Base-by-base conservation (phyloP, 2,888 invertebrate genomes). In the Cryptus viduatorius region DNA sequence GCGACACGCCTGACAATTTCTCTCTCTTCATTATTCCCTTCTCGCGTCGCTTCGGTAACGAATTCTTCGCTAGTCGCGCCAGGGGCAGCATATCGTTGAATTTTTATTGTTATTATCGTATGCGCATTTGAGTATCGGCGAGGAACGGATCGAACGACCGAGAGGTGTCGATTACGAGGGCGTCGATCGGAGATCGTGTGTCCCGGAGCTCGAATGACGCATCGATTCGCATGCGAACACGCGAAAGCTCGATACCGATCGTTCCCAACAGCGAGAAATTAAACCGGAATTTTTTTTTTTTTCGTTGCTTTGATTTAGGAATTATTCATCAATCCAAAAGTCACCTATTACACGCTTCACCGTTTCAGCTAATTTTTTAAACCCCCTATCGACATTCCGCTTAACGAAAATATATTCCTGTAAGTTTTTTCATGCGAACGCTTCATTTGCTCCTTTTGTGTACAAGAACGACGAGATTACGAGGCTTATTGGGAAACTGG, bases 341-440 rank as follows among this genome's bases (percentile, higher is more conserved):
- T 53, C 19, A 10, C 8, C 53, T 4, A 24, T 24, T 10, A 3
- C 12, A 24, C 10, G 19, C 37, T 37, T 37, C 37, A 19, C 44
- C 19, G 44, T 61, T 69, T 61, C n/a, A 61, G 16, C 19, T 14
- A 29, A 59, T n/a, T 14, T 31, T 29, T 12, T 31, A 31, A 59
- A 29, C 31, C 48, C 69, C 44, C 48, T 53, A 1, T 37, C 37
- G 44, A 79, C 64, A 53, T 14, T 65, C 67, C 56, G 72, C 85
- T 89, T 86, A 86, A 87, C 86, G 86, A 86, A 79, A 71, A 77
- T 82, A 73, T 79, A 89, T 79, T 56, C 78, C 69, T 75, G 50
- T 84, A 85, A 87, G 83, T 81, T 87, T 37, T 56, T 84, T 86
- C 86, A 83, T 76, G 86, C 77, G 86, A 83, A 80, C 81, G 82